Evolutionary conservation across 1,140 invertebrate genomes (phyloP).

Genomic region (Danaus plexippus): DNA sequence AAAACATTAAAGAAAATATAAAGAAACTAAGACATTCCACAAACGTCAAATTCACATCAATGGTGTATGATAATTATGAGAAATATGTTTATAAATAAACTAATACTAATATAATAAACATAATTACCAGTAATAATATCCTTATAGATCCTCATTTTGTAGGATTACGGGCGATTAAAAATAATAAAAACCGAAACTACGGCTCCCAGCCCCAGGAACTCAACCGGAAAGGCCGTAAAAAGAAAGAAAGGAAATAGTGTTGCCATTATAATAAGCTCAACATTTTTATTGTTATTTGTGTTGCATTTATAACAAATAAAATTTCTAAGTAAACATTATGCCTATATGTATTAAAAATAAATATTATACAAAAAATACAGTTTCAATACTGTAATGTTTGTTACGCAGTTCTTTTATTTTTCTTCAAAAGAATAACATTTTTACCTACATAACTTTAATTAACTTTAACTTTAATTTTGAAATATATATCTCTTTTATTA

Average conservation of each 20-base stretch:
- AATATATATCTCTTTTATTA: too few relatives aligned
- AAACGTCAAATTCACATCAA: slow-evolving; percentile 59
- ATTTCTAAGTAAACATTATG: too few relatives aligned
- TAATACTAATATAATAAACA: slow-evolving; percentile 27
- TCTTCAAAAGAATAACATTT: too few relatives aligned
- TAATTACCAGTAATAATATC: slow-evolving; percentile 91
- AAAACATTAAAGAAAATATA: slow-evolving; percentile 20
- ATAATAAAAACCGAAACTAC: slow-evolving; percentile 76
- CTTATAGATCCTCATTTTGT: slow-evolving; percentile 95
- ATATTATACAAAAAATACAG: too few relatives aligned
- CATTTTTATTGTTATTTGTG: too few relatives aligned
- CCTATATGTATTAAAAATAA: too few relatives aligned
- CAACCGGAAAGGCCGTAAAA: slow-evolving; percentile 73
- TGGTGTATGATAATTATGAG: slow-evolving; percentile 18
- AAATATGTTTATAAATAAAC: slow-evolving; percentile 32
- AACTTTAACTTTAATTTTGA: too few relatives aligned
- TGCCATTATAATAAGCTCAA: slow-evolving; percentile 20
- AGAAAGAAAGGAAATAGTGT: slow-evolving; percentile 29
- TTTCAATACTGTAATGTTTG: too few relatives aligned
- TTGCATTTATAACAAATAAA: too few relatives aligned
- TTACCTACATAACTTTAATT: too few relatives aligned
- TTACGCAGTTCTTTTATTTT: too few relatives aligned
- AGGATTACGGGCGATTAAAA: slow-evolving; percentile 79
- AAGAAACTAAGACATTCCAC: slow-evolving; percentile 34
- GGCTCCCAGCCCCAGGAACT: slow-evolving; percentile 73